A percentile compares a stretch with the other conserved stretches of the same genome.
These are phyloP conservation scores for Drosophila jambulina DNA, from an alignment of 1,140 invertebrate genomes.

Conservation along the genomic window DNA sequence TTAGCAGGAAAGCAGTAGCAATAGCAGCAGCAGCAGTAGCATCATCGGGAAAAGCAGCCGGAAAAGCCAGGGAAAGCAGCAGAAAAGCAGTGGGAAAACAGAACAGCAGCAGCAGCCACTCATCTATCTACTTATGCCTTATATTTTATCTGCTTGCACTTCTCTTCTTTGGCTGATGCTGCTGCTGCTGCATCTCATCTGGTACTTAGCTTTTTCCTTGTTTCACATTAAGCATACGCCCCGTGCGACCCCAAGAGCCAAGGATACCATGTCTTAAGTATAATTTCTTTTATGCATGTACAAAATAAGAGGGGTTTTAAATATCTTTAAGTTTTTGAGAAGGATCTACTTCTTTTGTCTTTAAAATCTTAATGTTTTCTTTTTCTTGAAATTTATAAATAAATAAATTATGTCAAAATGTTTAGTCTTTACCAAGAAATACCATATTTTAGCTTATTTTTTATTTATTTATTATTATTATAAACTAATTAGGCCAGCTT, in stretches of 20 bases:
- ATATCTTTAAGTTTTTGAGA: background rate
- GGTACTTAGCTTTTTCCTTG: conserved; percentile 12
- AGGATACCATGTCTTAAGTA: background rate
- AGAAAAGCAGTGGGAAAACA: conserved; percentile 23
- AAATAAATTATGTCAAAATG: background rate
- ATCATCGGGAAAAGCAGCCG: conserved; percentile 26
- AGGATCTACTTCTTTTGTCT: background rate
- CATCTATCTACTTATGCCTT: conserved; percentile 77
- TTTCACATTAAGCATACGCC: conserved; percentile 61
- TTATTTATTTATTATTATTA: background rate
- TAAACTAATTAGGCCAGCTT: no score
- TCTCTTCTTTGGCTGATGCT: conserved; percentile 26
- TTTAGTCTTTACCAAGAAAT: background rate
- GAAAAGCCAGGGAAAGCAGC: conserved; percentile 29
- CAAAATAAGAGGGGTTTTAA: background rate
- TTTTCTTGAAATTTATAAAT: background rate
- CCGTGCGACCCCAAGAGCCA: background rate
- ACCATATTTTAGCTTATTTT: background rate
- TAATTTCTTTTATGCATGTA: conserved; percentile 11
- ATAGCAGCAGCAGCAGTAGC: conserved; percentile 7
- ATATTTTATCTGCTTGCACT: conserved; percentile 66
- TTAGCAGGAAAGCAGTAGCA: conserved; percentile 38
- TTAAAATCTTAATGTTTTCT: fast-evolving
- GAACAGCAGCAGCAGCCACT: conserved; percentile 50
- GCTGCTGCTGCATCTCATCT: conserved; percentile 17